Evolutionary conservation across 1,140 invertebrate species (phyloP).

Genomic region (Meloidogyne hapla): DNA sequence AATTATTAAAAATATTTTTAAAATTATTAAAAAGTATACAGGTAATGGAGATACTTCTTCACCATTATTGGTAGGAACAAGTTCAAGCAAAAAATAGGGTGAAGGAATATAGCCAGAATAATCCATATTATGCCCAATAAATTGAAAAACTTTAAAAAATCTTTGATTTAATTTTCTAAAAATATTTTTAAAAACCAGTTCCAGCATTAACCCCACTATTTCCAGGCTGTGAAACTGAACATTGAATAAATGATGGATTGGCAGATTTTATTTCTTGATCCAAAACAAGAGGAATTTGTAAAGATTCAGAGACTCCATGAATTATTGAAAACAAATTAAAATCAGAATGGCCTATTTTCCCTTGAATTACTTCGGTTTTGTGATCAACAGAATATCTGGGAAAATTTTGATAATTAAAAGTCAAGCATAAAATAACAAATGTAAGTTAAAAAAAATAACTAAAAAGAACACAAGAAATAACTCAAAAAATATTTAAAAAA

Average conservation of each 20-base stretch:
- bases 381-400: constrained; percentile 8
- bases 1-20: constrained; percentile 17
- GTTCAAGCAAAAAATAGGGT: constrained; percentile 44
- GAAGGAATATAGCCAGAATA: constrained; percentile 31
- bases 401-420: too few relatives aligned
- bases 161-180: background rate
- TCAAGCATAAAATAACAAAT: too few relatives aligned
- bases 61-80: constrained; percentile 37
- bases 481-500: too few relatives aligned
- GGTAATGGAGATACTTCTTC: constrained; percentile 14
- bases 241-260: background rate
- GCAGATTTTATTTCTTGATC: constrained; percentile 6
- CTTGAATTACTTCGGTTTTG: background rate
- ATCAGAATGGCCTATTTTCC: background rate
- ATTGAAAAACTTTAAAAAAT: constrained; percentile 32
- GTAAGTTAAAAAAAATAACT: too few relatives aligned
- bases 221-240: constrained; percentile 3
- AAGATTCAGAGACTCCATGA: background rate
- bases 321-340: constrained; percentile 14
- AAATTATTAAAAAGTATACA: constrained; percentile 13
- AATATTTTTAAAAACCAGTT: constrained; percentile 11
- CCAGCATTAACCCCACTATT: constrained; percentile 8
- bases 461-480: too few relatives aligned
- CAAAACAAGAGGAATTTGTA: background rate
- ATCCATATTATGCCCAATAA: constrained; percentile 34